Evolutionary conservation across 2,888 invertebrate species (phyloP), one percentile per base, ranked within the genome.

Genomic region (Euplexia lucipara): DNA sequence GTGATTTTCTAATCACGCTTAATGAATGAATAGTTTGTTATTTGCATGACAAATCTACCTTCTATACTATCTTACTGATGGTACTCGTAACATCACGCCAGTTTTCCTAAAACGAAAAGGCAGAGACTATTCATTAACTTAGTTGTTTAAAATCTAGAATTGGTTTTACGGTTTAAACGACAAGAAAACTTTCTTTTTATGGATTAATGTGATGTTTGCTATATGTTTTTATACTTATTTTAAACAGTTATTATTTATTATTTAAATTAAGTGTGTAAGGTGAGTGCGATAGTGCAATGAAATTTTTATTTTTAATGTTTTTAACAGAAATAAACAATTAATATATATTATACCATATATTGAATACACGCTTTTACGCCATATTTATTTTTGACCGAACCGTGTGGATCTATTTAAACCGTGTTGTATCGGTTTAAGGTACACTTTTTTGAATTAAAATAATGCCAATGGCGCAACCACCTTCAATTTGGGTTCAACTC

Each of bases 21-120:
- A 70, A 59, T 77, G 77, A 68, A 75, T 82, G 78, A 60, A 68
- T 78, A 72, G 69, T 79, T 74, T 78, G 70, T 66, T 78, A 62
- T 65, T 74, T 86, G 89, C 89, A 89, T 86, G 86, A 75, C 41
- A 75, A 72, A 74, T 64, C 45, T 56, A 72, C 47, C 52, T 61
- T 70, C 44, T 57, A 42, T 54, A 14, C 53, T 73, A 47, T 48
- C 35, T 64, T 20, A 26, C 3, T 26, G 2, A 26, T n/a, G n/a
- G n/a, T n/a, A n/a, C n/a, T n/a, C 26, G 5, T 26, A 26, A 26
- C 26, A 26, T 26, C 26, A 26, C 5, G 26, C 26, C 26, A 3
- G 26, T 26, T 3, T 26, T 3, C 26, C 5, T 5, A 3, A 5
- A 26, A 5, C 3, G 26, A 5, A 3, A 26, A 26, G 26, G 26